Percentiles rank a stretch among this genome's conserved stretches.
phyloP scores from a whole-genome alignment of 2,888 invertebrate species.

The Suillia variegata region DNA sequence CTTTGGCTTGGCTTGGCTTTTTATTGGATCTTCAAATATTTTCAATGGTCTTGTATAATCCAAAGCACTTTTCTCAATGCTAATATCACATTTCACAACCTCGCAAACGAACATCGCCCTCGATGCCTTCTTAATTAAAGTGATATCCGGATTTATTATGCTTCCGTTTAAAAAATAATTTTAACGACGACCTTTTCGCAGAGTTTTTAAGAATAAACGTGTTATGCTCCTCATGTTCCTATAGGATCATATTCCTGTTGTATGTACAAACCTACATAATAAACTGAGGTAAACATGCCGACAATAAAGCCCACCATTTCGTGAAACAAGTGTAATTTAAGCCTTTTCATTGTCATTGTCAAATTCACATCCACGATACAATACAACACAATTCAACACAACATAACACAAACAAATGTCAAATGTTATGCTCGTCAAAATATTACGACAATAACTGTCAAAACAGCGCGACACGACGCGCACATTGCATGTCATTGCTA shows the following conservation, averaged over 20 bases:
- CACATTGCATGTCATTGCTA: constrained; percentile 38
- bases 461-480: constrained; percentile 35
- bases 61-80: too few relatives aligned
- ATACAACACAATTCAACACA: not conserved
- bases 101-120: too few relatives aligned
- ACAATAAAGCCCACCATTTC: not conserved
- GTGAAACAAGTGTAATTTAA: constrained; percentile 11
- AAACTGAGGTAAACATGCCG: not conserved
- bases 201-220: not conserved
- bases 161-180: not conserved
- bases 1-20: too few relatives aligned
- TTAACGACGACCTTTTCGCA: too few relatives aligned
- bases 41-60: too few relatives aligned
- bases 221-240: too few relatives aligned
- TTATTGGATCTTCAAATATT: too few relatives aligned
- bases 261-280: not conserved
- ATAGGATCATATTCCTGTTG: too few relatives aligned
- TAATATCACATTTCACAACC: not conserved
- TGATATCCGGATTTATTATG: not conserved
- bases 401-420: too few relatives aligned
- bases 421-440: constrained; percentile 25
- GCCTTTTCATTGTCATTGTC: too few relatives aligned
- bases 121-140: not conserved
- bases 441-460: constrained; percentile 50
- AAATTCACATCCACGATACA: too few relatives aligned